These are phyloP conservation scores for Aphodius granarius DNA, from an alignment of 2,888 invertebrate species.

Conservation along the genomic window DNA sequence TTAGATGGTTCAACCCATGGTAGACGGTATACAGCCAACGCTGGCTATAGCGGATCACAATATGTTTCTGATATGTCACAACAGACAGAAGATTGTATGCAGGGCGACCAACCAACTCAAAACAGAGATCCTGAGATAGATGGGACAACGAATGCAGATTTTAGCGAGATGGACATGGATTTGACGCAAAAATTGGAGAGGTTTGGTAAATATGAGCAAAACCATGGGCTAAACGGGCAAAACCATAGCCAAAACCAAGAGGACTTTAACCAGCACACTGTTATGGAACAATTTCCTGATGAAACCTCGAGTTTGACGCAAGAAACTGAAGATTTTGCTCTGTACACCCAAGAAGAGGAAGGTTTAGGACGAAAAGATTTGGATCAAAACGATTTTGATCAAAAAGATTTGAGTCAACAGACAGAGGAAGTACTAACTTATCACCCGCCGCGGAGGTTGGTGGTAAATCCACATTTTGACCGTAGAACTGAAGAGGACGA, in stretches of 20 bases:
- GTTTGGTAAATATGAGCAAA: too few species aligned
- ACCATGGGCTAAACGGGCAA: too few species aligned
- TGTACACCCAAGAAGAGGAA: conserved; percentile 35
- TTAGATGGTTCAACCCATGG: background rate
- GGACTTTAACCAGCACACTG: background rate
- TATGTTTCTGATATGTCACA: background rate
- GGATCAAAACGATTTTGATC: conserved; percentile 28
- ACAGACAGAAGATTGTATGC: conserved; percentile 13
- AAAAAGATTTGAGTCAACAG: conserved; percentile 38
- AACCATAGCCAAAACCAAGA: too few species aligned
- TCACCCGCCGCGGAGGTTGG: too few species aligned
- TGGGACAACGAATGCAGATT: background rate
- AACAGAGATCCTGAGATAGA: background rate
- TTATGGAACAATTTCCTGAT: conserved; percentile 32
- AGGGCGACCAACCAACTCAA: background rate
- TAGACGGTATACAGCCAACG: background rate
- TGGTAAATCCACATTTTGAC: too few species aligned
- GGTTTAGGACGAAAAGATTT: conserved; percentile 36
- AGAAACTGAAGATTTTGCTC: conserved; percentile 41
- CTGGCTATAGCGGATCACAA: background rate
- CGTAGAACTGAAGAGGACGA: conserved; percentile 37
- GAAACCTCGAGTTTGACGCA: conserved; percentile 28
- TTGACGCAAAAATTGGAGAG: too few species aligned
- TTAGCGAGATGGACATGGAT: too few species aligned
- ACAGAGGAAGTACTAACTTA: conserved; percentile 29